phyloP scores from a whole-genome alignment of 2,888 invertebrate species.

The Acronicta psi region DNA sequence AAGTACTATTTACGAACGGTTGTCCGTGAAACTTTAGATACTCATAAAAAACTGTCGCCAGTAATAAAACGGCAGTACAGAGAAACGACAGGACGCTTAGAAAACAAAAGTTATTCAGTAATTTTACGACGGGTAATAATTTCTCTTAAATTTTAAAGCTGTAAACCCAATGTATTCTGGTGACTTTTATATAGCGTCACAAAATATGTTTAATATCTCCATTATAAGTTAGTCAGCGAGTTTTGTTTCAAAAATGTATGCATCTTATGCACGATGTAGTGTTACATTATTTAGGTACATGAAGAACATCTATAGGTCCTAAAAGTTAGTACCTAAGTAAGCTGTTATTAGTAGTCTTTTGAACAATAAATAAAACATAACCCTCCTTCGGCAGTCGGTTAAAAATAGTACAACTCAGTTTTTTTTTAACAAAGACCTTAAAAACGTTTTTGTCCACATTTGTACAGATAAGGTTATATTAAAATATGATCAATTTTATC shows the following conservation, averaged over 20 bases:
- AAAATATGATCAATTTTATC: constrained; percentile 42
- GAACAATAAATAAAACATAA: no score
- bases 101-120: constrained; percentile 75
- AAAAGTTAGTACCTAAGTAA: no score
- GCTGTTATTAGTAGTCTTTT: no score
- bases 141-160: constrained; percentile 59
- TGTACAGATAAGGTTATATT: constrained; percentile 24
- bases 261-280: neutral
- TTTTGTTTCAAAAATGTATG: neutral
- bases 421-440: neutral
- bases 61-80: constrained; percentile 66
- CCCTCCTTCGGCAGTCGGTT: no score
- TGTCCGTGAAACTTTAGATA: constrained; percentile 67
- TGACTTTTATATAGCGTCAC: constrained; percentile 9
- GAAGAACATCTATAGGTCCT: no score
- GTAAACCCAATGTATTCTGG: constrained; percentile 7
- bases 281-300: no score
- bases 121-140: constrained; percentile 74
- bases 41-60: constrained; percentile 71
- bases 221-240: neutral
- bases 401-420: no score
- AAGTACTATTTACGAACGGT: constrained; percentile 64
- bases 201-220: constrained; percentile 10
- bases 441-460: neutral
- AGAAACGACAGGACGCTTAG: constrained; percentile 64